Evolutionary conservation across 64 coral and sea anemone genomes (phyloP).

Genomic region (Montipora cactus): DNA sequence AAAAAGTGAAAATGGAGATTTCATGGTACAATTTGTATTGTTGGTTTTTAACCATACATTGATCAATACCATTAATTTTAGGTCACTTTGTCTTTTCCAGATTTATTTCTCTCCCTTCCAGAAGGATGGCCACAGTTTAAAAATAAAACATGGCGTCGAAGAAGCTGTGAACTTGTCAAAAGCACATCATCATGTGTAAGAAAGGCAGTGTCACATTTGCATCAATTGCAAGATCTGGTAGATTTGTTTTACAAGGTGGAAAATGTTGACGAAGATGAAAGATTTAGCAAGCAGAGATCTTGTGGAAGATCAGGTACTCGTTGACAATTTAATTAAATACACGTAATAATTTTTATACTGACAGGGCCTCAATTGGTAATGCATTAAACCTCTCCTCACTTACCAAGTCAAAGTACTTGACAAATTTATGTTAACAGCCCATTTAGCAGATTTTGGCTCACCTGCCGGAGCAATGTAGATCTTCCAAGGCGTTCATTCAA

Average conservation of each 20-base stretch:
- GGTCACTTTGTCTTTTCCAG: constrained; percentile 16
- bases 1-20: too few species aligned
- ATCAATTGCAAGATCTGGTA: constrained; percentile 78
- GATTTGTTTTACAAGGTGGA: constrained; percentile 55
- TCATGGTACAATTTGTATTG: too few species aligned
- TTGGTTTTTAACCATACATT: not conserved
- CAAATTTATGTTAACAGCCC: too few species aligned
- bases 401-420: too few species aligned
- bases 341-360: too few species aligned
- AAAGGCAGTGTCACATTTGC: constrained; percentile 89
- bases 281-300: constrained; percentile 34
- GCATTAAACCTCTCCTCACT: too few species aligned
- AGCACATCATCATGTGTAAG: constrained; percentile 90
- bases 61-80: not conserved
- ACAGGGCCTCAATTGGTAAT: too few species aligned
- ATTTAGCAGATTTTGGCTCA: too few species aligned
- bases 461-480: too few species aligned
- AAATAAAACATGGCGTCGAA: constrained; percentile 74
- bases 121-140: constrained; percentile 76
- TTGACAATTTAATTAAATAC: too few species aligned
- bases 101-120: constrained; percentile 73
- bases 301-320: not conserved
- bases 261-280: not conserved
- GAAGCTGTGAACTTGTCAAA: constrained; percentile 93
- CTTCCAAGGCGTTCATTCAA: too few species aligned